Evolutionary conservation across 2,888 invertebrate genomes (phyloP).

Genomic region (Syrphus vitripennis): DNA sequence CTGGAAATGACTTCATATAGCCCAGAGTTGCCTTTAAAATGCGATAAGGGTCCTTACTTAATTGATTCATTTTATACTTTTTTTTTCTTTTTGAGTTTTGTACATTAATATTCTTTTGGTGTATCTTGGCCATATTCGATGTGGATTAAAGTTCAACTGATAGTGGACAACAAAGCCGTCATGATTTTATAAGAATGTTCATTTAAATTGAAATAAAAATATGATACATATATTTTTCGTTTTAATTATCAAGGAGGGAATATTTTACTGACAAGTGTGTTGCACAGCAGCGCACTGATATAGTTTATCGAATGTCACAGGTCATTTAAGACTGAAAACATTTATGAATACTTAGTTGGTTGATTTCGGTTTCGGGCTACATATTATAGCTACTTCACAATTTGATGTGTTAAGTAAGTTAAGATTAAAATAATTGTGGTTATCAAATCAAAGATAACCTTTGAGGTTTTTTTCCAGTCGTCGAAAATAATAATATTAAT

Average conservation of each 20-base stretch:
- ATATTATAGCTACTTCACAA: background rate
- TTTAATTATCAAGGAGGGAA: background rate
- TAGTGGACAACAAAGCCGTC: background rate
- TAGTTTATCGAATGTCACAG: constrained; percentile 16
- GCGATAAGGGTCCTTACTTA: background rate
- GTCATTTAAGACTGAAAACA: background rate
- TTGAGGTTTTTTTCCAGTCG: background rate
- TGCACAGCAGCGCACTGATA: background rate
- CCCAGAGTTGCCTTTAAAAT: background rate
- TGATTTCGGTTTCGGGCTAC: too few relatives aligned
- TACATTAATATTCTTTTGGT: background rate
- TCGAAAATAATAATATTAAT: background rate
- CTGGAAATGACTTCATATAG: background rate
- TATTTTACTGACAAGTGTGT: background rate
- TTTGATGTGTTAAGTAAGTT: constrained; percentile 8
- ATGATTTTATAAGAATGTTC: background rate
- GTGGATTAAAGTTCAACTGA: constrained; percentile 16
- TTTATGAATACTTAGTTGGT: background rate
- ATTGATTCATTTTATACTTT: background rate
- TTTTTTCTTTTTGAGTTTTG: too few relatives aligned
- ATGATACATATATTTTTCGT: background rate
- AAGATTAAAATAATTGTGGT: constrained; percentile 16
- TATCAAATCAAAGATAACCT: constrained; percentile 5
- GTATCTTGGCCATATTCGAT: background rate
- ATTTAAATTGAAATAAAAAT: background rate